Percentiles rank a stretch among this genome's conserved stretches.
phyloP scores from a whole-genome alignment of 2,113 vertebrate species.

The Sminthopsis crassicaudata region DNA sequence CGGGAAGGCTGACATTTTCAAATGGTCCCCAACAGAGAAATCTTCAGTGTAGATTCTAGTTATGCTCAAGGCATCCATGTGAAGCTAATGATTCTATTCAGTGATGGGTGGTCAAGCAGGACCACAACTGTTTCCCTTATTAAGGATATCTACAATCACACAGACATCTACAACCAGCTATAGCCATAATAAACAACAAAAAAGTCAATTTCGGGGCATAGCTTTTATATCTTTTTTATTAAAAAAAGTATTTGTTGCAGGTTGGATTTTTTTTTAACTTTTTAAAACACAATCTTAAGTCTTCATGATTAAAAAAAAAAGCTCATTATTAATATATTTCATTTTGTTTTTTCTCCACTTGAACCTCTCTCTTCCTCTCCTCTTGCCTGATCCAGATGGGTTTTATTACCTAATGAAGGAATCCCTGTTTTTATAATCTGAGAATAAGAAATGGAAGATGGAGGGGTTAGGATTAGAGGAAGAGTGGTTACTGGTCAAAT shows the following conservation, averaged over 20 bases:
- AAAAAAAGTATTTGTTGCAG: conserved; percentile 24
- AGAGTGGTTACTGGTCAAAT: conserved; percentile 65
- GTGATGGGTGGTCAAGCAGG: background rate
- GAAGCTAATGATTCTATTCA: background rate
- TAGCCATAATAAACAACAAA: background rate
- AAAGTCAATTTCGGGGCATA: background rate
- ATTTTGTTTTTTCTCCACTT: background rate
- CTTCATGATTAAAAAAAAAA: background rate
- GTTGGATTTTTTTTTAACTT: rapidly evolving
- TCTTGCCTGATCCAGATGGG: background rate
- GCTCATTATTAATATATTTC: conserved; percentile 58
- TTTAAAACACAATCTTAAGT: background rate
- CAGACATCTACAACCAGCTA: background rate
- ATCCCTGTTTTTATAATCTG: background rate
- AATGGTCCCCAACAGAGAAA: rapidly evolving
- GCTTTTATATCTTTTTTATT: conserved; percentile 58
- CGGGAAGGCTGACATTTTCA: background rate
- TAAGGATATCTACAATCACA: background rate
- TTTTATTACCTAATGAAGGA: background rate
- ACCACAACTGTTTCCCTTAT: background rate
- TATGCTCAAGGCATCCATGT: background rate
- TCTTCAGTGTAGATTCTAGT: background rate
- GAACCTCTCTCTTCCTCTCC: conserved; percentile 45
- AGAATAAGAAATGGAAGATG: background rate
- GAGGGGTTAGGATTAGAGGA: background rate